Evolutionary conservation across 1,140 invertebrate species (phyloP).

Genomic region (Drosophila bifasciata): DNA sequence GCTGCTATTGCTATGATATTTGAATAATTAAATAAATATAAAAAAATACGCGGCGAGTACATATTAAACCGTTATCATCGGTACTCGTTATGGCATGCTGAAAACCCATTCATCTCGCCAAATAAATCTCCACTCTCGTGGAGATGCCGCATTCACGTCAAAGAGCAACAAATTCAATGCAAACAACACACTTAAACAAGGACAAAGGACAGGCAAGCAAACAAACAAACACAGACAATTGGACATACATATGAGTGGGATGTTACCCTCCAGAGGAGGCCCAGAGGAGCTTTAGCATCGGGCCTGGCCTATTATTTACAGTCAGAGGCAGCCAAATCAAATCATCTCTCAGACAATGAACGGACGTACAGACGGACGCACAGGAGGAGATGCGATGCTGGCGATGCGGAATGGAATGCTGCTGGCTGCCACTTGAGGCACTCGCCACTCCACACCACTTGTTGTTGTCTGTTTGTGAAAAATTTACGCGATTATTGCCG

Average conservation of each 20-base stretch:
- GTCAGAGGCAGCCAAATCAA: slow-evolving; percentile 60
- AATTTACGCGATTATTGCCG: slow-evolving; percentile 74
- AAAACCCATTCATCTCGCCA: slow-evolving; percentile 16
- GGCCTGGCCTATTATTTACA: slow-evolving; percentile 50
- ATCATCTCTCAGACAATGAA: slow-evolving; percentile 51
- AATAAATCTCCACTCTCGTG: slow-evolving; percentile 40
- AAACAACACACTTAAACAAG: slow-evolving; percentile 46
- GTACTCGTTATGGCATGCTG: not conserved
- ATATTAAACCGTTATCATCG: too few relatives aligned
- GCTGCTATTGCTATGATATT: too few relatives aligned
- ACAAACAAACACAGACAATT: slow-evolving; percentile 42
- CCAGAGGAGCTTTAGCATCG: slow-evolving; percentile 8
- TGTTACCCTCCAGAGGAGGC: slow-evolving; percentile 2
- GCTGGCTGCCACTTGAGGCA: slow-evolving; percentile 54
- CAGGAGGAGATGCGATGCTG: slow-evolving; percentile 27
- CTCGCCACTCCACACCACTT: slow-evolving; percentile 31
- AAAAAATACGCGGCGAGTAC: not conserved
- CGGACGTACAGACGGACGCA: slow-evolving; percentile 19
- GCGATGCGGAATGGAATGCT: too few relatives aligned
- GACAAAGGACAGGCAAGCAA: slow-evolving; percentile 32
- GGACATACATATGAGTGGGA: slow-evolving; percentile 46
- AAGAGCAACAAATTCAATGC: slow-evolving; percentile 52
- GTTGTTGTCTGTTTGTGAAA: slow-evolving; percentile 62
- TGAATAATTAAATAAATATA: too few relatives aligned
- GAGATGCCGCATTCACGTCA: slow-evolving; percentile 43